phyloP scores from a whole-genome alignment of 2,797 vertebrate genomes.

The Manis crassicaudata region DNA sequence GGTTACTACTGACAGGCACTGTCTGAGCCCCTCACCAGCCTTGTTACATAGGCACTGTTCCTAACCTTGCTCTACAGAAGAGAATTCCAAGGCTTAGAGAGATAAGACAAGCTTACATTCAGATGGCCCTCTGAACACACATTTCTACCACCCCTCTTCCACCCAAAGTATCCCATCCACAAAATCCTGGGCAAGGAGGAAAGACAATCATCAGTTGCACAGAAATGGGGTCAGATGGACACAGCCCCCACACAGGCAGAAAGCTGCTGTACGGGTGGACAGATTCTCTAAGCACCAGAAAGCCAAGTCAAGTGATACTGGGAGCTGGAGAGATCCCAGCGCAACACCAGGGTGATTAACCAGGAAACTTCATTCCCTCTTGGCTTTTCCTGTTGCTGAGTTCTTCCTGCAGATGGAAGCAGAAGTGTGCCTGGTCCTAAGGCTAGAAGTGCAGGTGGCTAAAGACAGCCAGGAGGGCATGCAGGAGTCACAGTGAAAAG shows the following conservation, averaged over 20 bases:
- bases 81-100: background rate
- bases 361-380: background rate
- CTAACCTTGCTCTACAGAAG: background rate
- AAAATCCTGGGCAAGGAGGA: background rate
- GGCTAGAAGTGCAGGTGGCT: background rate
- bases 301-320: background rate
- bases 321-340: background rate
- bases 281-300: background rate
- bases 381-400: background rate
- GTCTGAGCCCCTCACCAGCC: no score
- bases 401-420: background rate
- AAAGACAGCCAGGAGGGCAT: background rate
- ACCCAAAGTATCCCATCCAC: background rate
- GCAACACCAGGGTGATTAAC: background rate
- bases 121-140: background rate
- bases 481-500: background rate
- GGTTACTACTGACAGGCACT: background rate
- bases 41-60: background rate
- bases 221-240: background rate
- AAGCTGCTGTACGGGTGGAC: fast-evolving
- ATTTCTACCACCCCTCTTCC: background rate
- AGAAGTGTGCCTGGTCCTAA: background rate
- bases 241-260: background rate
- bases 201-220: background rate
- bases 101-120: background rate